These are phyloP conservation scores for Drosophila mojavensis DNA, from an alignment of 1,140 invertebrate species.

Conservation along the genomic window DNA sequence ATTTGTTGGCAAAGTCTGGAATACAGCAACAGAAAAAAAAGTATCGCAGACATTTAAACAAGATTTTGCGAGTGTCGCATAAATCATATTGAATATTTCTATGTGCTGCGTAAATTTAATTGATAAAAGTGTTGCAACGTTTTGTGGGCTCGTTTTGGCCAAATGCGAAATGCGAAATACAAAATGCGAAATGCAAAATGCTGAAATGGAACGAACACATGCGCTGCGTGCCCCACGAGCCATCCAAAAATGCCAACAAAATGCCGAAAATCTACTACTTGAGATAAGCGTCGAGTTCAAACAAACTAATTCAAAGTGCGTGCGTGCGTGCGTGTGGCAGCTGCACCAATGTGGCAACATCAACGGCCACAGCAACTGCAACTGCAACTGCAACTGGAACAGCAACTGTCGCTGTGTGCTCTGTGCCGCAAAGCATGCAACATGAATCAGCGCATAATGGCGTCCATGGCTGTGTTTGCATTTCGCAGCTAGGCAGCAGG, in stretches of 20 bases:
- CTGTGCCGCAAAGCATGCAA: conserved; percentile 69
- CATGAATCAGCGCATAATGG: conserved; percentile 80
- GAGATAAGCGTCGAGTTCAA: conserved; percentile 73
- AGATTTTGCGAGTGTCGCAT: conserved; percentile 8
- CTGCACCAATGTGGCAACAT: conserved; percentile 1
- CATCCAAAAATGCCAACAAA: conserved; percentile 70
- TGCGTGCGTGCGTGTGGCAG: conserved; percentile 37
- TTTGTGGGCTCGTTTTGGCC: conserved; percentile 4
- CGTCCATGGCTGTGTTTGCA: conserved; percentile 69
- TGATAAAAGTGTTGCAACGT: conserved; percentile 65
- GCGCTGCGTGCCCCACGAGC: conserved; percentile 36
- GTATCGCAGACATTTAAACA: conserved; percentile 31
- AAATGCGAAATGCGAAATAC: conserved; percentile 52
- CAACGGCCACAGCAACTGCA: conserved; percentile 19
- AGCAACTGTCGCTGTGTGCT: conserved; percentile 31
- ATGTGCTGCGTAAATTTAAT: conserved; percentile 76
- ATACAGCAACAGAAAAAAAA: not conserved
- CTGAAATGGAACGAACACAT: conserved; percentile 22
- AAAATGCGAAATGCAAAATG: conserved; percentile 59
- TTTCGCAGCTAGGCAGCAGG: conserved; percentile 35
- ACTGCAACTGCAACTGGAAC: conserved; percentile 5
- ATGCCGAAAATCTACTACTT: conserved; percentile 78
- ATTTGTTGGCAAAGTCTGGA: conserved; percentile 25
- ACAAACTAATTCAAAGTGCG: conserved; percentile 81
- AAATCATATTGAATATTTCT: conserved; percentile 47